These are phyloP conservation scores for Paraescarpia echinospica DNA, from an alignment of 1,140 invertebrate species.

Conservation along the genomic window DNA sequence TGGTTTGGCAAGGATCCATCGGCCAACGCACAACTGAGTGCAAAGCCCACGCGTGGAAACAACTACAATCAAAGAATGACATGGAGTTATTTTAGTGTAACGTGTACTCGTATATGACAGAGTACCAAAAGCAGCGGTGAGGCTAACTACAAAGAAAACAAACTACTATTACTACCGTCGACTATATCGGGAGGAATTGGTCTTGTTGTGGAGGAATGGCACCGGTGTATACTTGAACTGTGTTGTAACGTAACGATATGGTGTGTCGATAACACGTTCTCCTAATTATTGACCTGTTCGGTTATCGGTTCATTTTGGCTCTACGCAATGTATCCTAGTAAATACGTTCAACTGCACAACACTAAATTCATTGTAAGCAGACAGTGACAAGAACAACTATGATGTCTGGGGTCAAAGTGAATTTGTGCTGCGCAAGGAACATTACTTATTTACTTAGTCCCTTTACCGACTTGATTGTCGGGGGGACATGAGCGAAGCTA, in stretches of 20 bases:
- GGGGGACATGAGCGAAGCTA: too few relatives aligned
- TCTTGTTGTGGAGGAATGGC: background rate
- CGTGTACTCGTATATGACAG: background rate
- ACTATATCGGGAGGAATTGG: background rate
- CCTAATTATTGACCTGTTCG: too few relatives aligned
- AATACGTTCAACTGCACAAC: too few relatives aligned
- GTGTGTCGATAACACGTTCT: background rate
- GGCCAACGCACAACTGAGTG: background rate
- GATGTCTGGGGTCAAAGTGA: too few relatives aligned
- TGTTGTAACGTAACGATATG: background rate
- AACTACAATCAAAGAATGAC: background rate
- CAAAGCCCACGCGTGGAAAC: background rate
- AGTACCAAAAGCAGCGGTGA: background rate
- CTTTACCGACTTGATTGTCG: too few relatives aligned
- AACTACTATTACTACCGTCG: background rate
- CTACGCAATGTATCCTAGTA: too few relatives aligned
- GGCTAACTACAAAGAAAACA: background rate
- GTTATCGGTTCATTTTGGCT: too few relatives aligned
- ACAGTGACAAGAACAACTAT: too few relatives aligned
- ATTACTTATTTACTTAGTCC: too few relatives aligned
- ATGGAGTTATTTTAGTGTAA: background rate
- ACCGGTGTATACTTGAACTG: background rate
- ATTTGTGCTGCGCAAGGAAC: too few relatives aligned
- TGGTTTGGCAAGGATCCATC: background rate
- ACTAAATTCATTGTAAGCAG: too few relatives aligned